A percentile compares a stretch with the other conserved stretches of the same genome.
Conservation (phyloP, 2,113 vertebrate genomes). For the Rhineura floridana region DNA sequence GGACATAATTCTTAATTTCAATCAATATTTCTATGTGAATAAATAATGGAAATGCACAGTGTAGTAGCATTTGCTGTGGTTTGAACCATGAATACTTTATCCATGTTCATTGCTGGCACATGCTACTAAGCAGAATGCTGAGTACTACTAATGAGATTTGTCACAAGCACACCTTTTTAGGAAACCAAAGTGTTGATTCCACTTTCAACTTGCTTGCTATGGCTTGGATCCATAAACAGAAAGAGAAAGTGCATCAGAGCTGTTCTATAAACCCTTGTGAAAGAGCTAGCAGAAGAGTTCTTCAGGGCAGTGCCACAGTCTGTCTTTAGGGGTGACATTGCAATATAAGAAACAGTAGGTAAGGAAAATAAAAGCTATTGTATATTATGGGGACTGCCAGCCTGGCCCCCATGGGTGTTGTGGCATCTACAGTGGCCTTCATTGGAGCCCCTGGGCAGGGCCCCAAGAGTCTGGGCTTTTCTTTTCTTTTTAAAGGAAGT, state of each 20-base stretch:
- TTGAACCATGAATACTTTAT: not conserved
- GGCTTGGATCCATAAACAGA: not conserved
- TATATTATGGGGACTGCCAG: no score
- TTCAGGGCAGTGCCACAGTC: not conserved
- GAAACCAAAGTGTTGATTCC: not conserved
- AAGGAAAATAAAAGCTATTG: not conserved
- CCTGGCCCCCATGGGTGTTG: no score
- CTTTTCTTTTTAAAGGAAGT: no score
- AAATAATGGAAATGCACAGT: not conserved
- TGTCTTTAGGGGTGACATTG: not conserved
- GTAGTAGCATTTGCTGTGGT: not conserved
- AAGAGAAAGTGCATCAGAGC: not conserved
- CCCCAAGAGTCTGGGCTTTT: no score
- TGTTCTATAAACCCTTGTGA: not conserved
- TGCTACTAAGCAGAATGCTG: not conserved
- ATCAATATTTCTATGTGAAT: not conserved
- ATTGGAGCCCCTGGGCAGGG: no score
- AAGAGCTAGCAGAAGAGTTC: not conserved
- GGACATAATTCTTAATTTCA: constrained; percentile 23
- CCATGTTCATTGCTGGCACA: not conserved
- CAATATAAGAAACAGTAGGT: not conserved
- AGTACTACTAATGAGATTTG: not conserved
- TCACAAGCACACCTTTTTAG: not conserved
- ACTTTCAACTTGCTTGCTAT: not conserved
- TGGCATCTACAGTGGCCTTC: no score